Evolutionary conservation across 2,888 invertebrate species (phyloP).

Genomic region (Penaeus monodon): DNA sequence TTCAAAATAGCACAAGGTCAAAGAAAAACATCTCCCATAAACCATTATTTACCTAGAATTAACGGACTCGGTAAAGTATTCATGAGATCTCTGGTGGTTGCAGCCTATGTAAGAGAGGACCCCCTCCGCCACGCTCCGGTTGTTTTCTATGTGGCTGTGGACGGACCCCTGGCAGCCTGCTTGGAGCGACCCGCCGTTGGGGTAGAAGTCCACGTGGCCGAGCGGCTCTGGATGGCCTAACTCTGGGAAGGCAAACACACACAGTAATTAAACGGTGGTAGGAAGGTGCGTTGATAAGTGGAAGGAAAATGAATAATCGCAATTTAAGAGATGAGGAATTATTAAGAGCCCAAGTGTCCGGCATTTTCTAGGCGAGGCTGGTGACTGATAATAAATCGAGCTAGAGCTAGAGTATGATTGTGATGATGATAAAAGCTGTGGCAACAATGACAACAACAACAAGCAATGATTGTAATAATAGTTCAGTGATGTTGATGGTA

Average conservation of each 20-base stretch:
- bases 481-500: too few relatives aligned
- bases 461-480: too few relatives aligned
- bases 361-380: too few relatives aligned
- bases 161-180: slow-evolving; percentile 75
- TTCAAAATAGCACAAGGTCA: background rate
- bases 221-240: slow-evolving; percentile 85
- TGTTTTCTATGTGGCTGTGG: slow-evolving; percentile 25
- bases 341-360: too few relatives aligned
- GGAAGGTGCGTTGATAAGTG: too few relatives aligned
- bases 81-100: slow-evolving; percentile 87
- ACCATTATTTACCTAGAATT: slow-evolving; percentile 66
- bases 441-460: too few relatives aligned
- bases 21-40: background rate
- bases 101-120: slow-evolving; percentile 83
- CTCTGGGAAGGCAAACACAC: slow-evolving; percentile 70
- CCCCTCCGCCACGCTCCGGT: slow-evolving; percentile 68
- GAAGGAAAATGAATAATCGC: too few relatives aligned
- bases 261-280: background rate
- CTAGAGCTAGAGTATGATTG: too few relatives aligned
- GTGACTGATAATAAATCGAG: too few relatives aligned
- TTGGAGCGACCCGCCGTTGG: slow-evolving; percentile 87
- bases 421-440: too few relatives aligned
- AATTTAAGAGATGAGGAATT: too few relatives aligned
- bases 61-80: slow-evolving; percentile 87
- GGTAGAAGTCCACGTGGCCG: slow-evolving; percentile 92